Conservation (phyloP, 2,113 vertebrate genomes). For the Oostethus manadensis region DNA sequence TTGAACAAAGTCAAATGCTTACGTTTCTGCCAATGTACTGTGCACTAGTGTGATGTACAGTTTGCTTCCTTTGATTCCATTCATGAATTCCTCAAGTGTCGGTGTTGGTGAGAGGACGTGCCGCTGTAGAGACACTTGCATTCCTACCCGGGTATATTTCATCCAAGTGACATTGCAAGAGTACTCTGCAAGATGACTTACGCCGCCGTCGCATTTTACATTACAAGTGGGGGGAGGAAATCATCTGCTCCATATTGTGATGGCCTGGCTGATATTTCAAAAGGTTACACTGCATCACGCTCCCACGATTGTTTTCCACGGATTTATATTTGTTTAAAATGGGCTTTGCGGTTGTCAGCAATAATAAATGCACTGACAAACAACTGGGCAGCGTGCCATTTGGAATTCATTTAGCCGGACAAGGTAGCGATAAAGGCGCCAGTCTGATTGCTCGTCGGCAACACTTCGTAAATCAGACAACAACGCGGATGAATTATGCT, state of each 20-base stretch:
- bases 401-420: conserved; percentile 66
- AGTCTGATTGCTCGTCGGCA: conserved; percentile 41
- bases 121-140: conserved; percentile 21
- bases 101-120: conserved; percentile 6
- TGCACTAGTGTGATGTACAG: too few species aligned
- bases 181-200: conserved; percentile 25
- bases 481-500: conserved; percentile 50
- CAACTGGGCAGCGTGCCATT: conserved; percentile 68
- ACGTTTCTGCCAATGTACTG: too few species aligned
- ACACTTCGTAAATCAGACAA: conserved; percentile 59
- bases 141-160: conserved; percentile 37
- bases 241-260: conserved; percentile 53
- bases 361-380: conserved; percentile 74
- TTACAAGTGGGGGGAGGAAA: conserved; percentile 25
- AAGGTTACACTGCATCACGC: conserved; percentile 70
- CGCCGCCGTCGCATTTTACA: conserved; percentile 43
- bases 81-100: background rate
- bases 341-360: conserved; percentile 67
- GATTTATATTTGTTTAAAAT: conserved; percentile 73
- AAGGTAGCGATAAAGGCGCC: conserved; percentile 63
- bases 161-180: conserved; percentile 20
- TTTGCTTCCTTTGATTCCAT: too few species aligned
- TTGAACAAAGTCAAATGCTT: too few species aligned
- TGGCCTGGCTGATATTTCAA: conserved; percentile 73
- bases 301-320: conserved; percentile 66